Evolutionary conservation across 1,140 invertebrate genomes (phyloP).

Genomic region (Rhynchophorus ferrugineus): DNA sequence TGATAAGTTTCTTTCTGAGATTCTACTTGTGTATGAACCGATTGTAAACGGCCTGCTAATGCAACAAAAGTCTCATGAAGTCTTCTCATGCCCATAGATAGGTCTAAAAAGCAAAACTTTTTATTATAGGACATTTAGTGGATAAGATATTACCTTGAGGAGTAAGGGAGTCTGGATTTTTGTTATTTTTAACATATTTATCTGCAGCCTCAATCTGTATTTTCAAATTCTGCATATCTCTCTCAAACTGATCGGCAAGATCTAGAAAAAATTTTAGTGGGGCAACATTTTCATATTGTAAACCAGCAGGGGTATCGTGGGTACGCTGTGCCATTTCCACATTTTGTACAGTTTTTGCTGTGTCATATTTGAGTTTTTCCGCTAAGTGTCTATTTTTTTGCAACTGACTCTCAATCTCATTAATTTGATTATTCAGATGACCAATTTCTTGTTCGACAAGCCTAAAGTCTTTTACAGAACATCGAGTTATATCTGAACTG

Average conservation of each 20-base stretch:
- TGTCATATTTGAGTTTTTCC: slow-evolving; percentile 66
- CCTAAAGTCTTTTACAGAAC: slow-evolving; percentile 35
- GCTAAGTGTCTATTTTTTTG: slow-evolving; percentile 56
- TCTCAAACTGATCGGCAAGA: slow-evolving; percentile 64
- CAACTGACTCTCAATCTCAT: slow-evolving; percentile 49
- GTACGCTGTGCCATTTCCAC: slow-evolving; percentile 73
- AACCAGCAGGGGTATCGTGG: slow-evolving; percentile 63
- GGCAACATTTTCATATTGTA: slow-evolving; percentile 71
- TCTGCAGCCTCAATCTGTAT: slow-evolving; percentile 68
- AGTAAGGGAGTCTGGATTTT: slow-evolving; percentile 56
- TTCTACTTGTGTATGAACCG: slow-evolving; percentile 60
- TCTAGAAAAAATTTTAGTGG: slow-evolving; percentile 67
- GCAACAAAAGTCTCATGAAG: slow-evolving; percentile 80
- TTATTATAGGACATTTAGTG: not conserved
- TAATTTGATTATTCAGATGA: slow-evolving; percentile 38
- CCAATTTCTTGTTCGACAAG: slow-evolving; percentile 37
- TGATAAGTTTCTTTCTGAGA: slow-evolving; percentile 77
- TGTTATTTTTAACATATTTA: slow-evolving; percentile 61
- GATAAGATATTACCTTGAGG: slow-evolving; percentile 51
- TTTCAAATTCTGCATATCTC: slow-evolving; percentile 58
- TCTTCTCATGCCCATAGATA: slow-evolving; percentile 64
- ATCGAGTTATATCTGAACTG: slow-evolving; percentile 69
- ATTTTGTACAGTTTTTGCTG: slow-evolving; percentile 63
- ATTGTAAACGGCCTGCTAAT: slow-evolving; percentile 73
- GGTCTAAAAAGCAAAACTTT: slow-evolving; percentile 49